Percentiles rank a stretch among this genome's conserved stretches.
phyloP scores from a whole-genome alignment of 2,888 invertebrate genomes.

The Alentia gelatinosa region DNA sequence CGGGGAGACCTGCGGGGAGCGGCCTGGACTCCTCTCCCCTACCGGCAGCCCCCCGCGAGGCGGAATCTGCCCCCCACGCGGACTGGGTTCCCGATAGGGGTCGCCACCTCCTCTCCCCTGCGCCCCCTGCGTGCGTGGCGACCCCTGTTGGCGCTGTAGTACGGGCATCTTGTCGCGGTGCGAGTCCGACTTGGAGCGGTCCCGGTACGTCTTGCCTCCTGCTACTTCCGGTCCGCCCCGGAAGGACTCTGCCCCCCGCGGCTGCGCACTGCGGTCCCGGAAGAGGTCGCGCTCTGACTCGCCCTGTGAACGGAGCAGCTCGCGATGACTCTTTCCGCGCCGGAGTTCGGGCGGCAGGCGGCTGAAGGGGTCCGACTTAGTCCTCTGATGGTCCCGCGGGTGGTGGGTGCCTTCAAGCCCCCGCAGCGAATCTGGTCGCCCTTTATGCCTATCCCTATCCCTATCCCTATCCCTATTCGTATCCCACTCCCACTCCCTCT shows the following conservation, averaged over 20 bases:
- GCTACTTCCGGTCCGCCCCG: background rate
- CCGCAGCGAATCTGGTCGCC: background rate
- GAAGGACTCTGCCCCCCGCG: background rate
- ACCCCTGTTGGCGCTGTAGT: background rate
- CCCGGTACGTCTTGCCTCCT: background rate
- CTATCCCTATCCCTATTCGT: slow-evolving; percentile 20
- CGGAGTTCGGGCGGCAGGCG: background rate
- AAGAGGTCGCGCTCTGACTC: background rate
- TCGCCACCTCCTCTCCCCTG: background rate
- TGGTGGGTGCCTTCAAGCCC: background rate
- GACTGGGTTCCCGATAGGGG: slow-evolving; percentile 20
- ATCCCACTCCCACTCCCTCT: slow-evolving; percentile 29
- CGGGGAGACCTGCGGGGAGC: background rate
- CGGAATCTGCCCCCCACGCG: background rate
- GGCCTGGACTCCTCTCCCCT: background rate
- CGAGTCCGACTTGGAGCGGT: slow-evolving; percentile 21
- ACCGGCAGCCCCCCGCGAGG: background rate
- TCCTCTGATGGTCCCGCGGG: background rate
- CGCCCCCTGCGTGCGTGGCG: background rate
- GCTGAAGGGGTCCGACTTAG: slow-evolving; percentile 21
- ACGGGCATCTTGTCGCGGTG: background rate
- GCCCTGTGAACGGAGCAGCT: background rate
- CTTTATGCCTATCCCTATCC: background rate
- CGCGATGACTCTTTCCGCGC: slow-evolving; percentile 23
- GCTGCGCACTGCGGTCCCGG: background rate